Base-by-base conservation (phyloP, 2,888 invertebrate genomes). In the Galeruca laticollis region DNA sequence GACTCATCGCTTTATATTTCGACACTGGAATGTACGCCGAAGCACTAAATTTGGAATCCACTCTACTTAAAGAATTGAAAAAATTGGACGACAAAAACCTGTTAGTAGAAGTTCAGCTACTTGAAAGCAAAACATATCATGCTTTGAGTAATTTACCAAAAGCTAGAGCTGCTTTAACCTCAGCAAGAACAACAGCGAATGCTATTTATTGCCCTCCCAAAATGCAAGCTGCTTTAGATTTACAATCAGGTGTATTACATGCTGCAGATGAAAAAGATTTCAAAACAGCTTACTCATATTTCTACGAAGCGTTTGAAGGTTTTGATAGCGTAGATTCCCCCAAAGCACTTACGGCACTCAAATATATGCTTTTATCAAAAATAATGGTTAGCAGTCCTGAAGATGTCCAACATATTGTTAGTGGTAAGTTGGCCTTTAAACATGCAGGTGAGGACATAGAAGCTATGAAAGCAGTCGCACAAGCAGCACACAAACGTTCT, bases 231-330 rank as follows among this genome's bases (percentile, higher is more conserved):
- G 94, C 98, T 10, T 88, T 99, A 47, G 99, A 99, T 86, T 88
- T 98, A 76, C 98, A 99, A 84, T 98, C 99, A 5, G 98, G 98
- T 78, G 97, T 99, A 77, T 88, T 99, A 68, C 99, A 99, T 87
- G 99, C 99, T 10, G 99, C 99, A n/a, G 99, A 99, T 84, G 99
- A 99, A 86, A 93, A 96, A 79, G 99, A 99, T 84, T 99, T 99
- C 86, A 99, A 99, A 89, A 99, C 99, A 69, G 99, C 98, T 56
- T 99, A 97, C 87, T 99, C 99, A 67, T 99, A 99, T 84, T 99
- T 99, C 85, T 99, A 99, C 86, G 99, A 99, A 88, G 98, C 98
- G 13, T 99, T 99, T 57, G 99, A 99, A 88, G 97, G 98, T 77
- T 98, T 96, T 85, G 98, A 98, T 86, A 97, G 97, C 76, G 94